phyloP scores from a whole-genome alignment of 2,113 vertebrate species.

The Pavo muticus region DNA sequence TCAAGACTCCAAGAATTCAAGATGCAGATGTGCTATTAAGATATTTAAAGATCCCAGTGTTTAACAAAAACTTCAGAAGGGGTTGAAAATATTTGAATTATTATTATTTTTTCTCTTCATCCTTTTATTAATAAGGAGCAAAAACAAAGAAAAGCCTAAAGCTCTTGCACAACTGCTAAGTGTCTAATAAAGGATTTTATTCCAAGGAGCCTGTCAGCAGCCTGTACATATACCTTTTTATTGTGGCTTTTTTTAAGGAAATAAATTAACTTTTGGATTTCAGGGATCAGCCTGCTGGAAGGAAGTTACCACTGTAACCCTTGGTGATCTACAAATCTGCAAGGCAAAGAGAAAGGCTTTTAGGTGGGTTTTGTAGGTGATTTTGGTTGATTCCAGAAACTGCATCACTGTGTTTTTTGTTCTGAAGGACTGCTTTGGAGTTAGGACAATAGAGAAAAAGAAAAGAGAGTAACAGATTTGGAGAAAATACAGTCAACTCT shows the following conservation, averaged over 20 bases:
- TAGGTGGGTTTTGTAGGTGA: background rate
- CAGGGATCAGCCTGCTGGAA: accelerated
- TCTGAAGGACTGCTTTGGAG: background rate
- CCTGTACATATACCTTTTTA: background rate
- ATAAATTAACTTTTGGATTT: background rate
- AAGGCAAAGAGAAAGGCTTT: background rate
- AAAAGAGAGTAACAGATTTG: background rate
- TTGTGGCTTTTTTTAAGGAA: background rate
- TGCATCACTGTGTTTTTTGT: background rate
- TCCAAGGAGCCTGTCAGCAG: background rate
- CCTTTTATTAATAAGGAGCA: background rate
- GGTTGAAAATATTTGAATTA: background rate
- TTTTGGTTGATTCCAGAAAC: background rate
- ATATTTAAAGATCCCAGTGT: background rate
- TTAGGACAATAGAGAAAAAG: background rate
- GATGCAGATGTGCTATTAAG: background rate
- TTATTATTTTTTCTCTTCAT: background rate
- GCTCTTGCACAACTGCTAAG: background rate
- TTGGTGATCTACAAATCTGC: background rate
- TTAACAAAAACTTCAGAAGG: background rate
- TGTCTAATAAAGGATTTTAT: background rate
- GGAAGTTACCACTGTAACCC: background rate
- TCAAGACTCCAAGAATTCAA: constrained; percentile 5
- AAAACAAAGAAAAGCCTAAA: background rate
- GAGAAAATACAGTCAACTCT: background rate